Percentiles rank a stretch among this genome's conserved stretches.
These are phyloP conservation scores for Poeciliopsis presidionis DNA, from an alignment of 2,797 vertebrate species.

Conservation along the genomic window DNA sequence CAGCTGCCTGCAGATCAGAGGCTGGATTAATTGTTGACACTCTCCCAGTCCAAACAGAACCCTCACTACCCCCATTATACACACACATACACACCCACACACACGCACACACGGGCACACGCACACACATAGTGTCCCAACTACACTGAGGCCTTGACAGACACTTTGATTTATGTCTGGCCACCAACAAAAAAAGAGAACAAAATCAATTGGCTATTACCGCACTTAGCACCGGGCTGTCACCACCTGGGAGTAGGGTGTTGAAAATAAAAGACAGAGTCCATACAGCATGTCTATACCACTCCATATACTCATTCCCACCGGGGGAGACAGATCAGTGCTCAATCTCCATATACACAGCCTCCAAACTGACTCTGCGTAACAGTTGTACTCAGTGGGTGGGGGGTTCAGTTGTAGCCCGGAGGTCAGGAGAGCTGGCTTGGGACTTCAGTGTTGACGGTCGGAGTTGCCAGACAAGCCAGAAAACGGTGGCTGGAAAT, in stretches of 20 bases:
- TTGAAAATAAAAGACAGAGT: slow-evolving; percentile 92
- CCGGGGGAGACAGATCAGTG: slow-evolving; percentile 66
- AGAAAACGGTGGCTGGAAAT: slow-evolving; percentile 50
- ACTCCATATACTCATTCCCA: slow-evolving; percentile 69
- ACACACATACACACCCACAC: slow-evolving; percentile 31
- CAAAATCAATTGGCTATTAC: slow-evolving; percentile 99
- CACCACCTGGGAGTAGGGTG: slow-evolving; percentile 90
- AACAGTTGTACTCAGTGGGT: slow-evolving; percentile 47
- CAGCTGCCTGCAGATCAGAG: slow-evolving; percentile 82
- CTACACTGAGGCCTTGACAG: slow-evolving; percentile 85
- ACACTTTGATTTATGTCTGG: slow-evolving; percentile 94
- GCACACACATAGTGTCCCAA: slow-evolving; percentile 36
- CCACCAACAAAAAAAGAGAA: slow-evolving; percentile 92
- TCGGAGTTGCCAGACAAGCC: slow-evolving; percentile 48
- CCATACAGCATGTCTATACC: slow-evolving; percentile 73
- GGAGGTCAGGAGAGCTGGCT: slow-evolving; percentile 58
- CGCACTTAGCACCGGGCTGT: slow-evolving; percentile 93
- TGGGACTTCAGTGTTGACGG: slow-evolving; percentile 57
- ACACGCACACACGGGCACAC: slow-evolving; percentile 2
- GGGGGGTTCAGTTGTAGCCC: slow-evolving; percentile 25
- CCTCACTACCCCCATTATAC: slow-evolving; percentile 64
- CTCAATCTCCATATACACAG: slow-evolving; percentile 74
- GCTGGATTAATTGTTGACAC: slow-evolving; percentile 93
- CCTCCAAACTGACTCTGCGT: slow-evolving; percentile 49
- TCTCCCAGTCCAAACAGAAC: slow-evolving; percentile 88